Evolutionary conservation across 2,797 vertebrate genomes (phyloP), one percentile per base, ranked within the genome.

Genomic region (Oreochromis mossambicus): DNA sequence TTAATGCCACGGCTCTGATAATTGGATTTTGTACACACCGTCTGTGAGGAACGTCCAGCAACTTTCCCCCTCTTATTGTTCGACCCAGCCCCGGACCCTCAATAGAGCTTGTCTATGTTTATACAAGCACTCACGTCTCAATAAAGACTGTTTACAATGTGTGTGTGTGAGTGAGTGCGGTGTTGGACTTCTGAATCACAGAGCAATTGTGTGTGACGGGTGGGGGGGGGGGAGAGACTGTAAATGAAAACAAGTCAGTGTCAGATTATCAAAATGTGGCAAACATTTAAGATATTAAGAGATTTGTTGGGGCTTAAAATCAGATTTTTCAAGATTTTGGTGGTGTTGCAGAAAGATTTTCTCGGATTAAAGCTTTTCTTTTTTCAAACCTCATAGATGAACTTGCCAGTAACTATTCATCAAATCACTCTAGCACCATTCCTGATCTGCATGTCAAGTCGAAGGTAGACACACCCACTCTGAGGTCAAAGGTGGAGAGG

Each of bases 81-180:
- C 73, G 24, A 75, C 89, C 84, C 81, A 77, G 92, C 92, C 95
- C 92, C 55, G 88, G 91, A 92, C 94, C 90, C 85, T 94, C 94
- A 95, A 93, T 94, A 93, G 95, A 95, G 93, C 96, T 93, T 90
- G 92, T 94, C 94, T 96, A 89, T 97, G 96, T 97, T 97, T 97
- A 96, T 95, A 95, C 94, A 96, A 96, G 95, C 94, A 95, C 95
- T 96, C 95, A 96, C 85, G 91, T 96, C 96, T 96, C 95, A 96
- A 96, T 96, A 96, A 96, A 95, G 95, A 95, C 94, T 96, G 96
- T 96, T 96, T 96, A 96, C 94, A 96, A 91, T 95, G 95, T 85
- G 94, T 94, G 93, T 92, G 87, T 89, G 91, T 82, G 84, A 79
- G 86, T 83, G 84, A 63, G 77, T 86, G 82, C 51, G 83, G 86